Evolutionary conservation across 2,888 invertebrate genomes (phyloP), one percentile per base, ranked within the genome.

Genomic region (Tethea ocularis): DNA sequence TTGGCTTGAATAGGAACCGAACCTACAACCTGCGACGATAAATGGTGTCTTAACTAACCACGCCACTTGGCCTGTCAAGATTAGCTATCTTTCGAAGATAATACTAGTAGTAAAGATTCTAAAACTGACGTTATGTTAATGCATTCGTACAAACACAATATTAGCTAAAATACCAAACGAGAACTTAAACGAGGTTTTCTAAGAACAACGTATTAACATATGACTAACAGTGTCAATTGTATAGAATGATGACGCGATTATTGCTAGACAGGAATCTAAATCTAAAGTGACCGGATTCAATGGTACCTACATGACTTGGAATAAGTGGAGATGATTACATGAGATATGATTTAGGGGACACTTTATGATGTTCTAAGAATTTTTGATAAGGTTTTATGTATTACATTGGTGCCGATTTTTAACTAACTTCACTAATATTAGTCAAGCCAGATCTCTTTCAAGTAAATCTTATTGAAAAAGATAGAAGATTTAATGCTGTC

Each of bases 221-320:
- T 46, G 46, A 46, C 46, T 46, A 46, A 46, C 10, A 33, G 3
- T 10, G 17, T 46, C 7, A 10, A 20, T 33, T 46, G 20, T 46
- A 46, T 20, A 10, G 38, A n/a, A 4, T 1, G 38, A 20, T 46
- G 46, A 46, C 46, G 46, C 20, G 20, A 10, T 10, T 20, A 46
- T 20, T 10, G 7, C 46, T 20, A 20, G 10, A 20, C 8, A n/a
- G 46, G 38, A 20, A 46, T 46, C 46, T 46, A 46, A 20, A 46
- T 46, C 46, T 46, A 46, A 46, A 46, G 46, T 20, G 46, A 46
- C 46, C 46, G 46, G 46, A 46, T 46, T 20, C 10, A 46, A 46
- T 46, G 41, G 41, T 5, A 6, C n/a, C n/a, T n/a, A n/a, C 41
- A 17, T 46, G 46, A 20, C 46, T 20, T 17, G 11, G 46, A 20